These are phyloP conservation scores for Syngnathus acus DNA, from an alignment of 2,797 vertebrate genomes.

Conservation along the genomic window DNA sequence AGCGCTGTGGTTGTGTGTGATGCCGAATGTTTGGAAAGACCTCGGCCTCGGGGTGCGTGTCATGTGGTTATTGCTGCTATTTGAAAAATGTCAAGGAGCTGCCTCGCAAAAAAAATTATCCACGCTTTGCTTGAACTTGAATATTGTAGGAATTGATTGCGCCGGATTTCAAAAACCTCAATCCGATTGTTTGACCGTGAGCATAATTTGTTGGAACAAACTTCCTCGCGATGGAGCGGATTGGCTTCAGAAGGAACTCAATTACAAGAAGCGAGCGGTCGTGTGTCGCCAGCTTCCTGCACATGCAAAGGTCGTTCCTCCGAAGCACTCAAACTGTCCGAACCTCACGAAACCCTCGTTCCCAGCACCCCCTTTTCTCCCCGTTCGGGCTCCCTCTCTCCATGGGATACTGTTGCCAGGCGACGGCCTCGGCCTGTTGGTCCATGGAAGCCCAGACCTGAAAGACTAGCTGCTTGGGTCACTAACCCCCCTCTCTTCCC, in stretches of 20 bases:
- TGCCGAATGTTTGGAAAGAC: slow-evolving; percentile 65
- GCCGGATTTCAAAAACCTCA: neutral
- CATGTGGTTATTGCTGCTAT: slow-evolving; percentile 66
- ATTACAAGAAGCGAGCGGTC: slow-evolving; percentile 27
- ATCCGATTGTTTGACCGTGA: neutral
- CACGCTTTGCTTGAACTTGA: slow-evolving; percentile 20
- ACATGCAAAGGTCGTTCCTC: slow-evolving; percentile 42
- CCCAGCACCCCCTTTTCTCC: slow-evolving; percentile 40
- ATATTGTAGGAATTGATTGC: neutral
- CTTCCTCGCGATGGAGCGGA: slow-evolving; percentile 19
- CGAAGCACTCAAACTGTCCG: slow-evolving; percentile 63
- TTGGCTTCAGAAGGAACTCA: slow-evolving; percentile 26
- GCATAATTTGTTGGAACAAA: slow-evolving; percentile 19
- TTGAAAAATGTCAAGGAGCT: slow-evolving; percentile 58
- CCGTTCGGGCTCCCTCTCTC: slow-evolving; percentile 58
- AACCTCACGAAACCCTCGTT: slow-evolving; percentile 61
- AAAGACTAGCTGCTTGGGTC: slow-evolving; percentile 80
- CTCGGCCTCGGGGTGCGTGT: slow-evolving; percentile 57
- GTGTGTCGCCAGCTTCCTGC: slow-evolving; percentile 39
- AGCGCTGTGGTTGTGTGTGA: slow-evolving; percentile 61
- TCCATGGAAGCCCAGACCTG: slow-evolving; percentile 68
- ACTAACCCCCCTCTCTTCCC: slow-evolving; percentile 53
- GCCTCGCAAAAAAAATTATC: slow-evolving; percentile 26
- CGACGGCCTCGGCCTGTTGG: slow-evolving; percentile 74
- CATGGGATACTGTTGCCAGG: slow-evolving; percentile 82